Percentiles rank a stretch among this genome's conserved stretches.
Evolutionary conservation across 1,140 invertebrate species (phyloP).

Genomic region (Venustaconcha ellipsiformis): DNA sequence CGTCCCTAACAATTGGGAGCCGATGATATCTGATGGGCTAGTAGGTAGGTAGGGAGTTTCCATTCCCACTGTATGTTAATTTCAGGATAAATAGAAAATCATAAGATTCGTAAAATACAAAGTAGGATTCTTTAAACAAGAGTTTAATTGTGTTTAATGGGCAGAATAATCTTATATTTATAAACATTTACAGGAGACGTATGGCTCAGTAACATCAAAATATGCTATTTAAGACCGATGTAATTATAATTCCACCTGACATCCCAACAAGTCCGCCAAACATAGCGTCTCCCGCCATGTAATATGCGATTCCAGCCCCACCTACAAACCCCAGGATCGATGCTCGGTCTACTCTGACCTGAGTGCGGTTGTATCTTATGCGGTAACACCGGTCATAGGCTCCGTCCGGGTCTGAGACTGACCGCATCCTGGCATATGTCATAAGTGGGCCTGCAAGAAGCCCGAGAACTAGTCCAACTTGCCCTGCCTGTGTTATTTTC

Average conservation of each 20-base stretch:
- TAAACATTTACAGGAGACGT: too few species aligned
- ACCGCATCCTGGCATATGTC: constrained; percentile 20
- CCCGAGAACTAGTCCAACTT: constrained; percentile 25
- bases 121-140: too few species aligned
- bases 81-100: too few species aligned
- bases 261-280: constrained; percentile 33
- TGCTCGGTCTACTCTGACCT: constrained; percentile 23
- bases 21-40: too few species aligned
- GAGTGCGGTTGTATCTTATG: constrained; percentile 23
- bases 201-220: not conserved
- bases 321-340: constrained; percentile 13
- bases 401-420: constrained; percentile 19
- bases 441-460: constrained; percentile 16
- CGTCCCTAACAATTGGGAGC: too few species aligned
- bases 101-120: too few species aligned
- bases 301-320: constrained; percentile 9
- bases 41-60: too few species aligned
- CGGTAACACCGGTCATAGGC: constrained; percentile 38
- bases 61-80: too few species aligned
- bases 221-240: constrained; percentile 14
- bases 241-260: constrained; percentile 16
- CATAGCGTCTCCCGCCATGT: constrained; percentile 24
- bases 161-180: too few species aligned
- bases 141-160: too few species aligned
- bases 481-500: constrained; percentile 22